Conservation (phyloP, 2,113 vertebrate species). For the Colius striatus region DNA sequence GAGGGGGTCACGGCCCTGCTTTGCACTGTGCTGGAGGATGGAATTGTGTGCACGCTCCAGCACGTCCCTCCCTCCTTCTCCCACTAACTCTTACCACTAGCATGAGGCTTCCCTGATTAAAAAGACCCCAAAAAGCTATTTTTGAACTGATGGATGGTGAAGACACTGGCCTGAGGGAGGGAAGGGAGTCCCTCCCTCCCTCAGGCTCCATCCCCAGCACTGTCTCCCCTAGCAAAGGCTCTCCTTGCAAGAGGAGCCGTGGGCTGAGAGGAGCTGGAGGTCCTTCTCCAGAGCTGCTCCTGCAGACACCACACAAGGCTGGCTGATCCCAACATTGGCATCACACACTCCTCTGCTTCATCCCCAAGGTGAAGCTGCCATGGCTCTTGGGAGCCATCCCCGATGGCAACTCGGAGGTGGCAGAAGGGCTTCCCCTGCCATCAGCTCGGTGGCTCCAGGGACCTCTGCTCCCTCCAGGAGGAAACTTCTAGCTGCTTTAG, state of each 20-base stretch:
- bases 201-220: neutral
- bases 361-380: neutral
- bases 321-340: neutral
- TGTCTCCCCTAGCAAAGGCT: neutral
- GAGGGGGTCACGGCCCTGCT: neutral
- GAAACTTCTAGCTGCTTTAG: neutral
- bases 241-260: accelerated
- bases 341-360: accelerated
- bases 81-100: neutral
- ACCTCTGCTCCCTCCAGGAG: neutral
- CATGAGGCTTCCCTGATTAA: neutral
- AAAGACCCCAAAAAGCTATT: neutral
- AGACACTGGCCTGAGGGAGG: neutral
- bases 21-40: accelerated
- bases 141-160: neutral
- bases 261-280: neutral
- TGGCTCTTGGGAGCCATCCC: neutral
- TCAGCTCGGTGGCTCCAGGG: accelerated
- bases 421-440: neutral
- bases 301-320: neutral
- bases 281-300: neutral
- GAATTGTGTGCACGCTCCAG: accelerated
- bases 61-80: neutral
- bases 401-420: neutral
- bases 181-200: neutral